Evolutionary conservation across 2,888 invertebrate genomes (phyloP), one percentile per base, ranked within the genome.

Genomic region (Eupithecia exiguata): DNA sequence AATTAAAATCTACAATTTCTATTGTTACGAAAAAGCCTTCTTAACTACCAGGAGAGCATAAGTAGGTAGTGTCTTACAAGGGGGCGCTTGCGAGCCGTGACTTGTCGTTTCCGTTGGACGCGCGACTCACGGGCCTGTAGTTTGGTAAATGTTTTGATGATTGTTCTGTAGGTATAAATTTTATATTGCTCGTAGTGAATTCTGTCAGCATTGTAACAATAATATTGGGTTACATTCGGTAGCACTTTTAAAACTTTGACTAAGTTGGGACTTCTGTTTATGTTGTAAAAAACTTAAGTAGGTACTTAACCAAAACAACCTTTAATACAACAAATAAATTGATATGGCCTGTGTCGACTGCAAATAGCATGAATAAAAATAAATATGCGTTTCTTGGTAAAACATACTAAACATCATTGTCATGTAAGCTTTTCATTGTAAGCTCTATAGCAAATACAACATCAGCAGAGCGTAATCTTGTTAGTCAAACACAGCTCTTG

Each of bases 51-150:
- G 71, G 72, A 67, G 62, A 72, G 30, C 70, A 74, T 72, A 68
- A 74, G 72, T 70, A 72, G 70, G 69, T 73, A 16, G 73, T 71
- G 83, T 87, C 89, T 89, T 84, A 83, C 84, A 83, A 89, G 91
- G 92, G 92, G 92, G 92, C 92, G 89, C 89, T 86, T 86, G 85
- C 89, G 84, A 89, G 88, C 89, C 92, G 92, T 91, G 92, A 92
- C 89, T 87, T 79, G 73, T 71, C 87, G 88, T 84, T 92, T 90
- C 91, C 91, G 91, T 79, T 86, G 84, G 79, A 58, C 70, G 58
- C 67, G 80, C 66, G 81, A 87, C 87, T 86, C 80, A 88, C 84
- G 72, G 83, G 58, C 82, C 63, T 49, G n/a, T 62, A 74, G 82
- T 67, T 72, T 70, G 78, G 81, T 83, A 82, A 84, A 82, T 84